Evolutionary conservation across 2,797 vertebrate genomes (phyloP).

Genomic region (Xenentodon cancila): DNA sequence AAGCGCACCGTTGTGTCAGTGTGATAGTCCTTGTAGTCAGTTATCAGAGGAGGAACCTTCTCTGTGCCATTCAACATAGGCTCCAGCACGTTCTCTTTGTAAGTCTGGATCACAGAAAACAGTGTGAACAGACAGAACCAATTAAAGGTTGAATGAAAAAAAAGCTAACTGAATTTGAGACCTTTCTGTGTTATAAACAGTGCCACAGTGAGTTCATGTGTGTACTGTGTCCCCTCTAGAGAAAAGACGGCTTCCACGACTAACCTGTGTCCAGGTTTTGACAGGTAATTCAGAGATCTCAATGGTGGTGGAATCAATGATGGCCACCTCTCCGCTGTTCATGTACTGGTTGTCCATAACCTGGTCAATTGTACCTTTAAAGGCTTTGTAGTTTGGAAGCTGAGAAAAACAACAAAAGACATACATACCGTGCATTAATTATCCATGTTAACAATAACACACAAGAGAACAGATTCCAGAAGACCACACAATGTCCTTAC

Average conservation of each 20-base stretch:
- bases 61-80: constrained; percentile 95
- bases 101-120: constrained; percentile 77
- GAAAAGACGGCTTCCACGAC: constrained; percentile 2
- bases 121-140: background rate
- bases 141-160: background rate
- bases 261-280: constrained; percentile 96
- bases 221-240: background rate
- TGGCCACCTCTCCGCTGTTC: constrained; percentile 91
- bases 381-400: constrained; percentile 96
- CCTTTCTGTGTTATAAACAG: no score
- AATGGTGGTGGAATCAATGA: constrained; percentile 93
- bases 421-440: background rate
- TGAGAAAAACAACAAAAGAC: constrained; percentile 50
- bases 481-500: constrained; percentile 73
- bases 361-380: constrained; percentile 91
- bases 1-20: constrained; percentile 96
- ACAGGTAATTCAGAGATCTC: constrained; percentile 97
- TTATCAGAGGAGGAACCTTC: constrained; percentile 93
- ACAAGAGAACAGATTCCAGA: background rate
- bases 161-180: no score
- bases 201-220: no score
- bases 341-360: constrained; percentile 90
- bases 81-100: constrained; percentile 96
- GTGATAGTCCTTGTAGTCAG: constrained; percentile 97
- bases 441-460: background rate